These are phyloP conservation scores for Brachionus sp. DNA, from an alignment of 1,140 invertebrate species.

Conservation along the genomic window DNA sequence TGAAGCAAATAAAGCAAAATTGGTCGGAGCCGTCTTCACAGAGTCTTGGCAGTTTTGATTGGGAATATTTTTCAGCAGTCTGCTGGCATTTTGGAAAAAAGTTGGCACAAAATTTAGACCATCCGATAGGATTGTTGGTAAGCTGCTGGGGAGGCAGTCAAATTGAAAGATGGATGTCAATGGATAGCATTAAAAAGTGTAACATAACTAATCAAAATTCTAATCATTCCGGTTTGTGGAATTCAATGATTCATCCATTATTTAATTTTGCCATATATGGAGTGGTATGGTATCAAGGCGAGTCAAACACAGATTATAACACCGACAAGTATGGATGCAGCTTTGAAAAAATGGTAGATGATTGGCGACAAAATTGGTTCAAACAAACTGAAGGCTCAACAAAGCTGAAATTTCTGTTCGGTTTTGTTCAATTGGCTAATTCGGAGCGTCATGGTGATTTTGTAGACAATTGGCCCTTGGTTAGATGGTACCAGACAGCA, in stretches of 20 bases:
- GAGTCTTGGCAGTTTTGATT: not conserved
- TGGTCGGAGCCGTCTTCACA: not conserved
- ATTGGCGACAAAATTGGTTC: slow-evolving; percentile 52
- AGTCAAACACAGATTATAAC: slow-evolving; percentile 47
- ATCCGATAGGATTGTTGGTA: slow-evolving; percentile 53
- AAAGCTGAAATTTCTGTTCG: slow-evolving; percentile 52
- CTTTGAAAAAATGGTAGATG: slow-evolving; percentile 53
- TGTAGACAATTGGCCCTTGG: slow-evolving; percentile 47
- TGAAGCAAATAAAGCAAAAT: not conserved
- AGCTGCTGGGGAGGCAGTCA: slow-evolving; percentile 53
- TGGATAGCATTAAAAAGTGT: slow-evolving; percentile 51
- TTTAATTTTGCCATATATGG: slow-evolving; percentile 53
- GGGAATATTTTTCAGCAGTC: slow-evolving; percentile 52
- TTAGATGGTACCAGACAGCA: slow-evolving; percentile 54
- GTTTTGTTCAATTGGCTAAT: slow-evolving; percentile 54
- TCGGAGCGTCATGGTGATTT: not conserved
- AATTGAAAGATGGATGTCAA: slow-evolving; percentile 54
- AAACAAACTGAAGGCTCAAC: slow-evolving; percentile 48
- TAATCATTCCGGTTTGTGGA: slow-evolving; percentile 50
- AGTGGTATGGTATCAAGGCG: slow-evolving; percentile 55
- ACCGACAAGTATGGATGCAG: slow-evolving; percentile 51
- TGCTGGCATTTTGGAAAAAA: slow-evolving; percentile 54
- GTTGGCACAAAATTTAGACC: slow-evolving; percentile 48
- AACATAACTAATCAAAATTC: not conserved
- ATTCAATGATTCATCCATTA: slow-evolving; percentile 54